Percentiles rank a stretch among this genome's conserved stretches.
Evolutionary conservation across 2,113 vertebrate species (phyloP).

Genomic region (Lagenorhynchus albirostris): DNA sequence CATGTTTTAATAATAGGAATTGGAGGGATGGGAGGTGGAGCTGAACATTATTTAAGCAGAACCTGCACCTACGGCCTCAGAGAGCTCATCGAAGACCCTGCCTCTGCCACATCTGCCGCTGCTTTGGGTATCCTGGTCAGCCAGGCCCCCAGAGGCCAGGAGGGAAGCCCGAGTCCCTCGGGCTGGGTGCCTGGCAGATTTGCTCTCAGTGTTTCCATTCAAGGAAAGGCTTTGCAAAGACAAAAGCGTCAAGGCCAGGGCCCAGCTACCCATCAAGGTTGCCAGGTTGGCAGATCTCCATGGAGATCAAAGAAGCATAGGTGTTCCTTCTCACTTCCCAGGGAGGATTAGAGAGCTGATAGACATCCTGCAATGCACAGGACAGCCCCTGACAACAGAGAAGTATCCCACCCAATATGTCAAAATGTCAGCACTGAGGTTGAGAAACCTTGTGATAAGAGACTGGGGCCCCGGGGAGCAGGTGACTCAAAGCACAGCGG

Average conservation of each 20-base stretch:
- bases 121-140: background rate
- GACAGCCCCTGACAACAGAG: background rate
- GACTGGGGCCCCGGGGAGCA: too few relatives aligned
- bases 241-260: constrained; percentile 46
- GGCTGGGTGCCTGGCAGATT: constrained; percentile 33
- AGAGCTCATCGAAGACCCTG: background rate
- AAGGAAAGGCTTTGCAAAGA: constrained; percentile 36
- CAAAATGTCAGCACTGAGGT: background rate
- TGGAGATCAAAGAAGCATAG: constrained; percentile 80
- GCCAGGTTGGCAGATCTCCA: constrained; percentile 75
- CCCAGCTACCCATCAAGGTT: background rate
- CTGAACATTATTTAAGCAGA: background rate
- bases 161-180: background rate
- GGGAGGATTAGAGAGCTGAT: background rate
- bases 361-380: background rate
- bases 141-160: background rate
- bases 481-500: background rate
- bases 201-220: constrained; percentile 28
- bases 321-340: constrained; percentile 68
- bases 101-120: background rate
- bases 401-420: background rate
- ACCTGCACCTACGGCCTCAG: background rate
- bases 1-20: background rate
- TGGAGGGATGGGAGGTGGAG: background rate
- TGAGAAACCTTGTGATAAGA: background rate